Evolutionary conservation across 2,113 vertebrate genomes (phyloP), one percentile per base, ranked within the genome.

Genomic region (Diadophis punctatus): DNA sequence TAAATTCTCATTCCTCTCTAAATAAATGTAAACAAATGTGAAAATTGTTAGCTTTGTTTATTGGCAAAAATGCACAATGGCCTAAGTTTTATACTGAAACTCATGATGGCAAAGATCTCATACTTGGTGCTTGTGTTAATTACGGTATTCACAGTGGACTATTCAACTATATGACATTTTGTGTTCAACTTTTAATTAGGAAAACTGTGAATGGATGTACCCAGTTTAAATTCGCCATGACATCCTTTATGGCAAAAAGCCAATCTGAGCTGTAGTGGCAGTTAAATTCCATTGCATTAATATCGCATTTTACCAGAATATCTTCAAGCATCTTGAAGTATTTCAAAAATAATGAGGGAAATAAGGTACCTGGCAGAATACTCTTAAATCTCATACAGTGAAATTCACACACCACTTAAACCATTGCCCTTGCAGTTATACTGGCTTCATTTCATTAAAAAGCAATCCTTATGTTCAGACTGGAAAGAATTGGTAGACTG

Each of bases 111-210:
- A 87, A 88, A 92, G 58, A 52, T 25, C 84, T 90, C 34, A 23
- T 53, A 34, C 3, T 22, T 88, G 8, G 3, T 5, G 27, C 58
- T 8, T 63, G n/a, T 34, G 52, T 74, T 60, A 43, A 92, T 22
- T 49, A n/a, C n/a, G n/a, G n/a, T n/a, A 63, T 34, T 94, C 91
- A 74, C 1, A 55, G 68, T 88, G 48, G 23, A 1, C 8, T 9
- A 27, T 52, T 88, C 89, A 20, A n/a, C 25, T 63, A 11, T 27
- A 5, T 55, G 80, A 86, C 52, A 86, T 91, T 25, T 68, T 49
- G 51, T 48, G 30, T 56, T 53, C 80, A 86, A 34, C 56, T 87
- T 90, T 74, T 88, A 93, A 88, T 93, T 87, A 80, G 43, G 11
- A 55, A 46, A 8, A 48, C 60, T 87, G 53, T 93, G 56, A 90